Evolutionary conservation across 1,140 invertebrate species (phyloP), one percentile per base, ranked within the genome.

Genomic region (Trichogramma pretiosum): DNA sequence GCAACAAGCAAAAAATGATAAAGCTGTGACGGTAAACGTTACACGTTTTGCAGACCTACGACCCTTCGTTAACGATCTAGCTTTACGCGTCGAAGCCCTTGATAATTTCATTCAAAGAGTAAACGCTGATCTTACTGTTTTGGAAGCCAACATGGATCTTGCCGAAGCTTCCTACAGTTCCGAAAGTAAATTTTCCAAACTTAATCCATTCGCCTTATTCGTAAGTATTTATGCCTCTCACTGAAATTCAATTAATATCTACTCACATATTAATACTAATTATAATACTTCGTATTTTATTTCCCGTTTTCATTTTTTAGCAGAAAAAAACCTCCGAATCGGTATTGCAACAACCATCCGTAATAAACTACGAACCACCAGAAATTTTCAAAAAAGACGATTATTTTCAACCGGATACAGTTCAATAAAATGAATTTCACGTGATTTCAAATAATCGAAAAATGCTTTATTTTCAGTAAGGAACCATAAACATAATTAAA

Each of bases 161-260:
- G 57, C 57, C 0, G 59, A 61, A 33, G 28, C 52, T 17, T 38
- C 53, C 17, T 46, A 56, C 24, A 30, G 42, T 18, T 33, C 59
- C 0, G 54, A 56, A 34, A 54, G 53, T 30, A 54, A 56, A 45
- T 57, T 59, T 13, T 40, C 53, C 4, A 57, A 56, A 30, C 30
- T 59, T 11, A 61, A 61, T 46, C 56, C 59, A 1, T 55, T 61
- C 2, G 44, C 56, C 9, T 56, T 54, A 36, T 59, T 61, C 39
- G 59, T 61, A 57, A 56, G 49, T 52, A 23, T 38, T 2, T 33
- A n/a, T n/a, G n/a, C n/a, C n/a, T n/a, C n/a, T n/a, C n/a, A n/a
- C n/a, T n/a, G n/a, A n/a, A n/a, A n/a, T n/a, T n/a, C n/a, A n/a
- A n/a, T n/a, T n/a, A n/a, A n/a, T n/a, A n/a, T n/a, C n/a, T n/a